Evolutionary conservation across 2,113 vertebrate genomes (phyloP).

Genomic region (Drymodes brunneopygia): DNA sequence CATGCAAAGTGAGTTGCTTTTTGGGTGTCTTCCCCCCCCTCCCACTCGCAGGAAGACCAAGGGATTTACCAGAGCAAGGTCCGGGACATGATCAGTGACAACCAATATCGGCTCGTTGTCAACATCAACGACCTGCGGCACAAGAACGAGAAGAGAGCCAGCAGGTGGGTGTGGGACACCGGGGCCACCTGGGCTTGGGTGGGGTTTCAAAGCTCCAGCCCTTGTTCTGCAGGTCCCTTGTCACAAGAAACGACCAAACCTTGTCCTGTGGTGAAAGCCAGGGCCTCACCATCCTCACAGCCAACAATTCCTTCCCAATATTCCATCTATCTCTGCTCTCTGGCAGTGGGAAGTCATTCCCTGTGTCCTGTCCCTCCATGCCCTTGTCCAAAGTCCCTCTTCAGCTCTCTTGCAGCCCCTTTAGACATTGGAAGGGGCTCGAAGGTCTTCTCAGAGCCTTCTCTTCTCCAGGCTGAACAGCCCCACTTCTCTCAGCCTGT

Average conservation of each 20-base stretch:
- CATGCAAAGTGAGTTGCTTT: background rate
- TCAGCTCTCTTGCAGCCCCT: background rate
- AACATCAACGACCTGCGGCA: constrained; percentile 92
- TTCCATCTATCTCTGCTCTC: background rate
- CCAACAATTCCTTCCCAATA: background rate
- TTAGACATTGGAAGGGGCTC: background rate
- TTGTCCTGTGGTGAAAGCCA: background rate
- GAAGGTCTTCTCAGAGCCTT: background rate
- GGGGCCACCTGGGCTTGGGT: background rate
- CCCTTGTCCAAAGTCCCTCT: background rate
- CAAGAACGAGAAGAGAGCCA: constrained; percentile 88
- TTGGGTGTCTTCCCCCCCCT: rapidly evolving
- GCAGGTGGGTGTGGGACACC: constrained; percentile 67
- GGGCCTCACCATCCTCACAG: background rate
- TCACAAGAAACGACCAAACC: background rate
- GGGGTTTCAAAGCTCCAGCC: background rate
- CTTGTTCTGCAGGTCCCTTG: background rate
- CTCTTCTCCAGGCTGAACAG: background rate
- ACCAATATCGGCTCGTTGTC: constrained; percentile 85
- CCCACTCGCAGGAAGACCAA: constrained; percentile 84
- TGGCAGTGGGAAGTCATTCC: background rate
- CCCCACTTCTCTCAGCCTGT: background rate
- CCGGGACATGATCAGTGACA: constrained; percentile 92
- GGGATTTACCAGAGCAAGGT: constrained; percentile 93
- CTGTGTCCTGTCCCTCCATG: rapidly evolving